These are phyloP conservation scores for Eublepharis macularius DNA, from an alignment of 2,113 vertebrate species.

Conservation along the genomic window DNA sequence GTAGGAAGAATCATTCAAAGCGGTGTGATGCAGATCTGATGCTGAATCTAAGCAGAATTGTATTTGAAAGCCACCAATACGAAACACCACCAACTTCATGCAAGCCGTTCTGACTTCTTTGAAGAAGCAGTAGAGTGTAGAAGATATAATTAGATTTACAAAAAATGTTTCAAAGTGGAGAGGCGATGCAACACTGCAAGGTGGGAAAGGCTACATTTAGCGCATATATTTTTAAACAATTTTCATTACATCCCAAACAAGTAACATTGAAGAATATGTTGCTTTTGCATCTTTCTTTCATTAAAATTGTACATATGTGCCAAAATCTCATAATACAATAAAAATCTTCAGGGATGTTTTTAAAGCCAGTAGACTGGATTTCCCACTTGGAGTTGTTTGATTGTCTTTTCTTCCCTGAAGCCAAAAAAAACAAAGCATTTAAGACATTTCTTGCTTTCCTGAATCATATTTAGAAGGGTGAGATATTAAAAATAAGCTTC, in stretches of 20 bases:
- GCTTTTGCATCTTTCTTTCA: slow-evolving; percentile 12
- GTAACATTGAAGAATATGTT: slow-evolving; percentile 26
- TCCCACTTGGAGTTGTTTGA: slow-evolving; percentile 7
- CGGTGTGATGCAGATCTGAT: not conserved
- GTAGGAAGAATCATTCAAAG: not conserved
- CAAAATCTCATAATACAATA: slow-evolving; percentile 25
- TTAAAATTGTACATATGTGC: slow-evolving; percentile 35
- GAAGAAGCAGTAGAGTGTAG: not conserved
- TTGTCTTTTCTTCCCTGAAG: slow-evolving; percentile 8
- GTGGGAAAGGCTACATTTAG: slow-evolving; percentile 3
- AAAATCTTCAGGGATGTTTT: not conserved
- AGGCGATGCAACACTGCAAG: not conserved
- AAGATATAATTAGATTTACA: not conserved
- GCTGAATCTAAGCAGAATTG: not conserved
- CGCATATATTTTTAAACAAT: slow-evolving; percentile 12
- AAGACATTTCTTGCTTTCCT: slow-evolving; percentile 42
- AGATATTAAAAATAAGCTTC: slow-evolving; percentile 52
- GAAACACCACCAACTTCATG: not conserved
- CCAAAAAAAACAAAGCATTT: not conserved
- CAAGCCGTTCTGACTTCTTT: not conserved
- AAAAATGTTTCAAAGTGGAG: slow-evolving; percentile 11
- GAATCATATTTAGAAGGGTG: slow-evolving; percentile 53
- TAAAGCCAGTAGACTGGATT: not conserved
- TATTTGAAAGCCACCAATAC: not conserved
- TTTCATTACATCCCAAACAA: slow-evolving; percentile 1